A percentile compares a stretch with the other conserved stretches of the same genome.
These are phyloP conservation scores for Tuberolachnus salignus DNA, from an alignment of 2,888 invertebrate genomes.

Conservation along the genomic window DNA sequence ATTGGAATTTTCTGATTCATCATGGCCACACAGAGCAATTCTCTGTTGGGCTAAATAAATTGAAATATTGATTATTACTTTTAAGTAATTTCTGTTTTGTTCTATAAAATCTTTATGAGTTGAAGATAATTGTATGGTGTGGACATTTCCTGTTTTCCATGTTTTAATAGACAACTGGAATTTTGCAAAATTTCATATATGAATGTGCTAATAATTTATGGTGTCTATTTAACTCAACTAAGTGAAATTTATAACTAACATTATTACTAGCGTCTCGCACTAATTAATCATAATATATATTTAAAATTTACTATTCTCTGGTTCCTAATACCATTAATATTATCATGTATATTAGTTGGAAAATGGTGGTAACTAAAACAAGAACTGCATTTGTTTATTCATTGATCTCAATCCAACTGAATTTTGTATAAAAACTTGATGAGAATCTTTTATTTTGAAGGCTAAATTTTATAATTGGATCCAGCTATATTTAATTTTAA, in stretches of 20 bases:
- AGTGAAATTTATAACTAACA: neutral
- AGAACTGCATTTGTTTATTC: slow-evolving; percentile 6
- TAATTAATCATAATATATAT: neutral
- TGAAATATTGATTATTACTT: neutral
- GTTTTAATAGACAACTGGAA: neutral
- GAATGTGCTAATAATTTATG: neutral
- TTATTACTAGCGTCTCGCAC: neutral
- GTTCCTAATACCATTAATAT: slow-evolving; percentile 12
- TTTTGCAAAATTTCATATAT: slow-evolving; percentile 1
- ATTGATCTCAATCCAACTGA: too few species aligned
- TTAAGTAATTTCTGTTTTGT: neutral
- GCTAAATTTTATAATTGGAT: too few species aligned
- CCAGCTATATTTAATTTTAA: too few species aligned
- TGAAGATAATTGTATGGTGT: neutral
- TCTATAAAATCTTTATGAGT: slow-evolving; percentile 2
- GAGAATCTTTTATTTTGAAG: too few species aligned
- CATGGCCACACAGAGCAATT: neutral
- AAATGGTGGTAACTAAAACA: slow-evolving; percentile 3
- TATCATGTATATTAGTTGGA: neutral
- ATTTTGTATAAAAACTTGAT: too few species aligned
- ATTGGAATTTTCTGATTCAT: slow-evolving; percentile 2
- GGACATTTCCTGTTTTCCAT: neutral
- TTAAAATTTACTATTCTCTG: neutral
- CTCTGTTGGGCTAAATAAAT: neutral
- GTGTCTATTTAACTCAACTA: neutral